A percentile compares a stretch with the other conserved stretches of the same genome.
phyloP scores from a whole-genome alignment of 2,797 vertebrate species.

The Cryptoblepharus egeriae region DNA sequence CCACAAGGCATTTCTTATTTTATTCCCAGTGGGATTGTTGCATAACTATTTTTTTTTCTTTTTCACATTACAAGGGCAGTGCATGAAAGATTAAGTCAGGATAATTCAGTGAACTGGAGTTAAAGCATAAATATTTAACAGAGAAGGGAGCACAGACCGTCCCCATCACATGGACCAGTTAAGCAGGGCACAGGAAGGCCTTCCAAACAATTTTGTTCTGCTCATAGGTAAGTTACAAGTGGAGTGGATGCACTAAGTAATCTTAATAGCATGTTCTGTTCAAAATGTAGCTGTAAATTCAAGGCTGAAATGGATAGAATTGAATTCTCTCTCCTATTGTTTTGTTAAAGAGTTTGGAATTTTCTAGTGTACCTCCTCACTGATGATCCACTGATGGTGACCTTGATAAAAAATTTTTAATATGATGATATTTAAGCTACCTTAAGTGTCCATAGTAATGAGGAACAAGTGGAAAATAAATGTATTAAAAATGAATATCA shows the following conservation, averaged over 20 bases:
- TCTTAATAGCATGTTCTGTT: neutral
- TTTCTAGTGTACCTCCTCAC: neutral
- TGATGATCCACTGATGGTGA: too few relatives aligned
- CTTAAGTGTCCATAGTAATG: too few relatives aligned
- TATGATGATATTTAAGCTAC: too few relatives aligned
- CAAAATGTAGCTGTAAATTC: slow-evolving; percentile 5
- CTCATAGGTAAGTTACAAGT: neutral
- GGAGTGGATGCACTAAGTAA: neutral
- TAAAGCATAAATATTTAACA: slow-evolving; percentile 47
- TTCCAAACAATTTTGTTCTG: slow-evolving; percentile 31
- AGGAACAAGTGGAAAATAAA: too few relatives aligned
- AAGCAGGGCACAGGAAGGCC: slow-evolving; percentile 19
- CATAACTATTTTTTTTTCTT: slow-evolving; percentile 15
- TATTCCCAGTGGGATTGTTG: neutral
- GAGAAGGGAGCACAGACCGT: slow-evolving; percentile 11
- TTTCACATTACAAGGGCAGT: slow-evolving; percentile 42
- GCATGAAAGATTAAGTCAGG: slow-evolving; percentile 50
- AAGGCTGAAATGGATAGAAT: neutral
- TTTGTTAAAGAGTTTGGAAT: slow-evolving; percentile 20
- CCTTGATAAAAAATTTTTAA: too few relatives aligned
- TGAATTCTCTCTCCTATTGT: neutral
- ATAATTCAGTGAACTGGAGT: slow-evolving; percentile 51
- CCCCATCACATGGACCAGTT: slow-evolving; percentile 36
- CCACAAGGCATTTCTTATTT: neutral
- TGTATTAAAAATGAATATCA: too few relatives aligned